Percentiles rank a stretch among this genome's conserved stretches.
These are phyloP conservation scores for Polyommatus iphigenia DNA, from an alignment of 2,888 invertebrate species.

Conservation along the genomic window DNA sequence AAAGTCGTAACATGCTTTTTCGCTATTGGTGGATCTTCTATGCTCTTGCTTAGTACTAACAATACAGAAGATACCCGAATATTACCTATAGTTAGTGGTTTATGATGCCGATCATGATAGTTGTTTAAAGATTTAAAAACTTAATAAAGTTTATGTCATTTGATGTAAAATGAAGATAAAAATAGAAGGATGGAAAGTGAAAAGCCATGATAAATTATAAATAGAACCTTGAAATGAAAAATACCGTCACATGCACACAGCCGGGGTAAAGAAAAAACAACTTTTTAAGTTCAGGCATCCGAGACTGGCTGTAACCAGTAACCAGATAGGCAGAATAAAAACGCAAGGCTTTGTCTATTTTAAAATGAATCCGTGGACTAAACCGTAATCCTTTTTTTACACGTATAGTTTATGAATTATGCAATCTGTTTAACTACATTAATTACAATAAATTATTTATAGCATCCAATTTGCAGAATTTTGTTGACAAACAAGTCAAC, in stretches of 20 bases:
- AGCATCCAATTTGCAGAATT: neutral
- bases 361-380: conserved; percentile 43
- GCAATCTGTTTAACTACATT: neutral
- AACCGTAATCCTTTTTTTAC: conserved; percentile 29
- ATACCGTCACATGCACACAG: conserved; percentile 31
- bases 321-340: conserved; percentile 47
- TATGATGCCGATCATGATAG: neutral
- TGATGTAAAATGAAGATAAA: neutral
- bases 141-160: neutral
- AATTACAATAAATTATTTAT: neutral
- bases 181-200: neutral
- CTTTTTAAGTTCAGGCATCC: conserved; percentile 44
- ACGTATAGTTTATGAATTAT: conserved; percentile 1
- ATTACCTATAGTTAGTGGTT: neutral
- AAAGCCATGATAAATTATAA: conserved; percentile 28
- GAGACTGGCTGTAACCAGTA: conserved; percentile 46
- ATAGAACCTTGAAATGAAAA: conserved; percentile 29
- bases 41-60: no score
- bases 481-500: neutral
- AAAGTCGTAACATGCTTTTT: no score
- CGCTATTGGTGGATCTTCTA: no score
- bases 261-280: conserved; percentile 45
- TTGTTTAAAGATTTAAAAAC: neutral
- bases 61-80: no score
- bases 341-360: conserved; percentile 45